These are phyloP conservation scores for Drosophila sulfurigaster DNA, from an alignment of 1,140 invertebrate genomes.

Conservation along the genomic window DNA sequence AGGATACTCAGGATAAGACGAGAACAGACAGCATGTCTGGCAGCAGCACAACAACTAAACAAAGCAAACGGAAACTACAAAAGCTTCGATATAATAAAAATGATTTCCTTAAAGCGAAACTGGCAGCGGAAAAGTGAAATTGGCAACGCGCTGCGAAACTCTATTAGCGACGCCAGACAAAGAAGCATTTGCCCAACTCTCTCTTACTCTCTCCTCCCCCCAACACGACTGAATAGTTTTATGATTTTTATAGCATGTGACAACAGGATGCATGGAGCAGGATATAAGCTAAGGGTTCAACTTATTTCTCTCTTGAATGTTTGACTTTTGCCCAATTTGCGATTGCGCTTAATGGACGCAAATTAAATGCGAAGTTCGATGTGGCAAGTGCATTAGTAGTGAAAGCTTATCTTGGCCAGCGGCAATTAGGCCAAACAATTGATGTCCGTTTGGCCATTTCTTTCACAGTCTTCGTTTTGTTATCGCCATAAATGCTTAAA, in stretches of 20 bases:
- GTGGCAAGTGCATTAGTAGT: constrained; percentile 28
- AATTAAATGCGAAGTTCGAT: constrained; percentile 62
- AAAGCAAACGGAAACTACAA: constrained; percentile 71
- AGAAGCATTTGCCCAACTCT: constrained; percentile 32
- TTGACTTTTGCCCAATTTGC: constrained; percentile 50
- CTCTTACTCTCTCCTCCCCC: not conserved
- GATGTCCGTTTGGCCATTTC: constrained; percentile 16
- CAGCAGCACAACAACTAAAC: constrained; percentile 41
- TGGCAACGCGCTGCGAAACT: constrained; percentile 71
- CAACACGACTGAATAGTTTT: constrained; percentile 66
- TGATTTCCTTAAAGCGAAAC: constrained; percentile 69
- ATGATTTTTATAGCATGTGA: constrained; percentile 80
- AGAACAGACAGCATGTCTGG: constrained; percentile 60
- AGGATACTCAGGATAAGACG: constrained; percentile 23
- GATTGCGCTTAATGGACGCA: constrained; percentile 74
- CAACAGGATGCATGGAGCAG: constrained; percentile 50
- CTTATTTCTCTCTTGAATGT: constrained; percentile 14
- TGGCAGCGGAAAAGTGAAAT: constrained; percentile 65
- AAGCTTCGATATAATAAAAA: constrained; percentile 83
- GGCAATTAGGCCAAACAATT: constrained; percentile 51
- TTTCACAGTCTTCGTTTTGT: not conserved
- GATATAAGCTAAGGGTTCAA: not conserved
- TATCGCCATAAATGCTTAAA: constrained; percentile 25
- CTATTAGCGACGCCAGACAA: constrained; percentile 76
- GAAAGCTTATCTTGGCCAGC: not conserved